phyloP scores from a whole-genome alignment of 2,888 invertebrate species.

The Rapana venosa region DNA sequence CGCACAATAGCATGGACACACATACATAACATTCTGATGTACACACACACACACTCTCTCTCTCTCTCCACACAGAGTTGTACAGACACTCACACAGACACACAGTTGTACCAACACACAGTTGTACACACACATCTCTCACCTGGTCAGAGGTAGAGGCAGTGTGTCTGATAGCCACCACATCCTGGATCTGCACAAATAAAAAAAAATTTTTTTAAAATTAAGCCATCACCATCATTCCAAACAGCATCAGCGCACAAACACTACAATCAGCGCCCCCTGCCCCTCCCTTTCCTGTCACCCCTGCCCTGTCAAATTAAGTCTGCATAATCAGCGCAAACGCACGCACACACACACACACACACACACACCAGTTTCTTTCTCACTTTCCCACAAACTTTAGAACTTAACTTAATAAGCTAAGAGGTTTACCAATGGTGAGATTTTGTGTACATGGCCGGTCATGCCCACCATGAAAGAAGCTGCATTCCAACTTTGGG shows the following conservation, averaged over 20 bases:
- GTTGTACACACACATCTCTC: constrained; percentile 37
- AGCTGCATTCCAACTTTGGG: too few relatives aligned
- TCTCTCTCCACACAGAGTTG: not conserved
- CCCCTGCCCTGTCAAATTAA: not conserved
- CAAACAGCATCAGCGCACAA: not conserved
- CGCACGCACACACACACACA: too few relatives aligned
- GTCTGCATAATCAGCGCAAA: too few relatives aligned
- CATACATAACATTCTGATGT: not conserved
- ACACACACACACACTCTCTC: not conserved
- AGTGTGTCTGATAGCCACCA: constrained; percentile 95
- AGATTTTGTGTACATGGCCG: too few relatives aligned
- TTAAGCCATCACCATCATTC: not conserved
- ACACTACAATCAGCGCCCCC: not conserved
- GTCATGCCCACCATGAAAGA: too few relatives aligned
- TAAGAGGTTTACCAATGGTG: too few relatives aligned
- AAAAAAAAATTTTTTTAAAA: not conserved
- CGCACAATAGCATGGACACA: too few relatives aligned
- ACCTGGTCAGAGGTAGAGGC: constrained; percentile 83
- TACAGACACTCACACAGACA: not conserved
- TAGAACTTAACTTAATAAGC: too few relatives aligned
- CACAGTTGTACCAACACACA: not conserved
- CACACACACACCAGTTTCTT: too few relatives aligned
- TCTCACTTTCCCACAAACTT: too few relatives aligned
- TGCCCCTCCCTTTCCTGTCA: not conserved
- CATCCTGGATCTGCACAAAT: constrained; percentile 89